Percentiles rank a stretch among this genome's conserved stretches.
These are phyloP conservation scores for Metacarcinus magister DNA, from an alignment of 2,888 invertebrate genomes.

Conservation along the genomic window DNA sequence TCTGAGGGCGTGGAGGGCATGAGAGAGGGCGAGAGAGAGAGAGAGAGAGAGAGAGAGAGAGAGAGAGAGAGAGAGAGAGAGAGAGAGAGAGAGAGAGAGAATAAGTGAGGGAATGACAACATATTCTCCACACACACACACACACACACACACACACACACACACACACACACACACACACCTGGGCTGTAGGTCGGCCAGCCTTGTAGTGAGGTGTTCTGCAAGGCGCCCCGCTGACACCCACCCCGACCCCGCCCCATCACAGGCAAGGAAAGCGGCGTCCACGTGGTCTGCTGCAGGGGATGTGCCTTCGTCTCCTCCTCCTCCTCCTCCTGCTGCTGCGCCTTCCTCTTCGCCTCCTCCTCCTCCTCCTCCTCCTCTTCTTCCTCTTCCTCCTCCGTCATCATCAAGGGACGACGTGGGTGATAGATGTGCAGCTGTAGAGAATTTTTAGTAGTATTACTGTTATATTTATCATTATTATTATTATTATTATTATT, in stretches of 20 bases:
- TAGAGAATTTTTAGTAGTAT: not conserved
- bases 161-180: not conserved
- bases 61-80: no score
- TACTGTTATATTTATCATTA: not conserved
- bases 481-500: no score
- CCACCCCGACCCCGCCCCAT: not conserved
- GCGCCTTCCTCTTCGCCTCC: not conserved
- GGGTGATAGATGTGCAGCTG: not conserved
- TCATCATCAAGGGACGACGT: not conserved
- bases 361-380: conserved; percentile 11
- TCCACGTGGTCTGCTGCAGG: not conserved
- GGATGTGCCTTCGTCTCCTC: not conserved
- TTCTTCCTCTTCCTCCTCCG: not conserved
- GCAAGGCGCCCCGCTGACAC: not conserved
- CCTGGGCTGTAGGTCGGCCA: not conserved
- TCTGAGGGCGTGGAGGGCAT: not conserved
- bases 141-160: no score
- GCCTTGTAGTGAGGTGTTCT: not conserved
- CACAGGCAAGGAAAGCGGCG: not conserved
- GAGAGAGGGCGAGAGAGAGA: not conserved
- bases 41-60: no score
- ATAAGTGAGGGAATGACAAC: not conserved
- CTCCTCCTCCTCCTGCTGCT: not conserved
- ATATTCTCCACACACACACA: no score
- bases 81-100: conserved; percentile 63